These are phyloP conservation scores for Percopsis transmontana DNA, from an alignment of 2,113 vertebrate species.

Conservation along the genomic window DNA sequence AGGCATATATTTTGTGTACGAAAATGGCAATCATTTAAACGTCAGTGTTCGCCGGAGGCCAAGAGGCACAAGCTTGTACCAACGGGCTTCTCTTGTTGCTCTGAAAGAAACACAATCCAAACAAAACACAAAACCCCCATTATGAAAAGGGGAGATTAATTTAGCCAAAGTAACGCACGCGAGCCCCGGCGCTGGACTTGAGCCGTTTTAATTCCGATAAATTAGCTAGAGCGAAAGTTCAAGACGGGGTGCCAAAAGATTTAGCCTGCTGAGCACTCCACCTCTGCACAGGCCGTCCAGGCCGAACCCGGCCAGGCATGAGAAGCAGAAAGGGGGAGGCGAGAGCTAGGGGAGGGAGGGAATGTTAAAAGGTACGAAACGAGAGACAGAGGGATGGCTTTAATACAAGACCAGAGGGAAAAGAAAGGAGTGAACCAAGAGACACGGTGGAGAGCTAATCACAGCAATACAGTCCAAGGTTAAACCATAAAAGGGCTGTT, in stretches of 20 bases:
- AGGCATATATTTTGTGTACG: conserved; percentile 17
- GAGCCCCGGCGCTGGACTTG: conserved; percentile 56
- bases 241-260: conserved; percentile 70
- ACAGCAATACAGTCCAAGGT: conserved; percentile 29
- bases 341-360: conserved; percentile 28
- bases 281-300: conserved; percentile 58
- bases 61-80: conserved; percentile 23
- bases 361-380: conserved; percentile 25
- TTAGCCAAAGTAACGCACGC: conserved; percentile 43
- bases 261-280: conserved; percentile 69
- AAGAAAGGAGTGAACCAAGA: neutral
- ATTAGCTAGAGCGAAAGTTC: conserved; percentile 75
- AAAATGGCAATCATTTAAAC: conserved; percentile 36
- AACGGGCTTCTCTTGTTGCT: conserved; percentile 9
- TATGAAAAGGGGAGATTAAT: conserved; percentile 35
- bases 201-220: conserved; percentile 72
- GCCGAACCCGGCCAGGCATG: conserved; percentile 47
- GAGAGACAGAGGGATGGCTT: conserved; percentile 9
- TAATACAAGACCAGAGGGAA: neutral
- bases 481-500: conserved; percentile 57
- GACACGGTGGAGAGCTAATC: conserved; percentile 48
- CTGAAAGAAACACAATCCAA: conserved; percentile 26
- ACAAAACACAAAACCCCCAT: conserved; percentile 5
- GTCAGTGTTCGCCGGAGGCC: conserved; percentile 30
- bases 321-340: conserved; percentile 21